Evolutionary conservation across 2,797 vertebrate genomes (phyloP).

Genomic region (Poliocrania exsul): DNA sequence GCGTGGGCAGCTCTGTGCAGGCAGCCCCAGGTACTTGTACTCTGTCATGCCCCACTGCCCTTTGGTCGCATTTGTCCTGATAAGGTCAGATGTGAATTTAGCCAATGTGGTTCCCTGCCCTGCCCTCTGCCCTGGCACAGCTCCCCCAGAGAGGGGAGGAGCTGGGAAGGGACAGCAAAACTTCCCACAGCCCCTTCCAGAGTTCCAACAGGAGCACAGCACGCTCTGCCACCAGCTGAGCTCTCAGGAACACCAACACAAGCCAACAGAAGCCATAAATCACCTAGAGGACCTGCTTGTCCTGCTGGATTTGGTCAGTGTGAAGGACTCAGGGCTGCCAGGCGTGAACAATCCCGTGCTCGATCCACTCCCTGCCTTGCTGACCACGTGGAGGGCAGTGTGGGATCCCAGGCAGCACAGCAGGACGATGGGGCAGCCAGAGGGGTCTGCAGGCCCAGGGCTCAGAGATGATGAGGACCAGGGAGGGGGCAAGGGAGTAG

Average conservation of each 20-base stretch:
- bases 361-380: background rate
- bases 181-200: background rate
- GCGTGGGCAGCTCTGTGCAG: background rate
- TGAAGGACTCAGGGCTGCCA: background rate
- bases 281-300: background rate
- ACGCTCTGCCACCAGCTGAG: background rate
- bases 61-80: background rate
- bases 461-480: fast-evolving
- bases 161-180: background rate
- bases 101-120: fast-evolving
- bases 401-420: background rate
- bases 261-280: background rate
- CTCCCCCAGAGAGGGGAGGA: background rate
- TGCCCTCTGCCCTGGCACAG: background rate
- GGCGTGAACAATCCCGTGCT: fast-evolving
- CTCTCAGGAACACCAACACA: background rate
- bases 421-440: background rate
- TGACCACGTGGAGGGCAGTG: background rate
- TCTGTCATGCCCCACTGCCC: fast-evolving
- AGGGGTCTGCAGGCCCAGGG: background rate
- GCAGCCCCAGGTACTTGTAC: background rate
- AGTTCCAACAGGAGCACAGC: background rate
- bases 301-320: fast-evolving
- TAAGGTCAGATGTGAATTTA: background rate
- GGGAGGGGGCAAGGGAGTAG: background rate